Base-by-base conservation (phyloP, 2,888 invertebrate genomes). In the Girardia tigrina region DNA sequence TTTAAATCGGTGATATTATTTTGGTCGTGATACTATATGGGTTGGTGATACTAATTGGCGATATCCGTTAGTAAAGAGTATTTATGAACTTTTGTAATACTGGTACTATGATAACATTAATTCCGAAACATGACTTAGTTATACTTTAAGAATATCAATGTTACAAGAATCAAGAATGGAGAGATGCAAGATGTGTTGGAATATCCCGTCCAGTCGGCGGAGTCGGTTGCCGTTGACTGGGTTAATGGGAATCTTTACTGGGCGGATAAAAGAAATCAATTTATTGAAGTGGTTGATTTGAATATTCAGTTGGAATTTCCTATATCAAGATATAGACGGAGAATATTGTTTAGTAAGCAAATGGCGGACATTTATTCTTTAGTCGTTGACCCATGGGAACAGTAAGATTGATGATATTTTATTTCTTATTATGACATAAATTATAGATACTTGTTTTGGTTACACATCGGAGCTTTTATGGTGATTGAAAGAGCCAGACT, bases 161-260 rank as follows among this genome's bases (percentile, higher is more conserved):
- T 56, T 23, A 56, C 8, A 6, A 56, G n/a, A 56, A 12, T 56
- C 4, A 16, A 56, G n/a, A 4, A 4, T n/a, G n/a, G n/a, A 16
- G 23, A 56, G n/a, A 56, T 56, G 56, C 56, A n/a, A 4, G 56
- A 56, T n/a, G 56, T 56, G 23, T 16, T 56, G 56, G 23, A 56
- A 56, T 56, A 12, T n/a, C 56, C 56, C 4, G 56, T 56, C n/a
- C 56, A 56, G n/a, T 56, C 56, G 23, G 56, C 56, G 4, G 56
- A 56, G 23, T 56, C 56, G n/a, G 56, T 56, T 56, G 56, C 56
- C n/a, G 56, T 56, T 56, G 56, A 56, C n/a, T 56, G 56, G 56
- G 56, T 56, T 2, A 56, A n/a, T 56, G 56, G 56, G 6, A 56
- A 56, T 56, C 56, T 56, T 2, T 56, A 56, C 23, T 56, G 56